A percentile compares a stretch with the other conserved stretches of the same genome.
Conservation (phyloP, 2,888 invertebrate species). For the Cheilosia urbana region DNA sequence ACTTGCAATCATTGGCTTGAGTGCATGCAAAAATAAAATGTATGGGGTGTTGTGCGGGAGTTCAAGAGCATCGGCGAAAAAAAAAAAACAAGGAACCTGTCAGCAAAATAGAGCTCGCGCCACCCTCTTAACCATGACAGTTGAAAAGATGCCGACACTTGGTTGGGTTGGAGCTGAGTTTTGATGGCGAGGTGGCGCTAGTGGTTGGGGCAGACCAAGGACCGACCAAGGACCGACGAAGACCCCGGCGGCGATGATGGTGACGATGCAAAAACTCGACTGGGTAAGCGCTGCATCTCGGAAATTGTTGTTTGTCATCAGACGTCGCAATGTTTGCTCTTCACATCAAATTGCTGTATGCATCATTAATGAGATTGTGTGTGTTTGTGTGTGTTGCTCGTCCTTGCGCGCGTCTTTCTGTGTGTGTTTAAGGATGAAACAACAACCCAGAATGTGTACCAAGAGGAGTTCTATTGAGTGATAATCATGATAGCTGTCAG, state of each 20-base stretch:
- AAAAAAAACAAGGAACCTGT: constrained; percentile 6
- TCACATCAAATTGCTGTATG: constrained; percentile 72
- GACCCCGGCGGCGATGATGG: constrained; percentile 13
- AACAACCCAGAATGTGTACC: constrained; percentile 29
- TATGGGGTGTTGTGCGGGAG: constrained; percentile 5
- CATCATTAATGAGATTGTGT: constrained; percentile 65
- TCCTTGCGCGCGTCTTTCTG: constrained; percentile 10
- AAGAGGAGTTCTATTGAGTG: constrained; percentile 54
- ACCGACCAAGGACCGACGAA: constrained; percentile 26
- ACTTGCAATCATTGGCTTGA: constrained; percentile 74
- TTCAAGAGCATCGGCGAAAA: constrained; percentile 44
- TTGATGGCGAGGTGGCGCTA: constrained; percentile 22
- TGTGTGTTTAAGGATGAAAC: constrained; percentile 34
- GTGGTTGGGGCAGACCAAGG: constrained; percentile 47
- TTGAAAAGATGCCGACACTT: constrained; percentile 66
- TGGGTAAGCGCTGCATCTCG: constrained; percentile 45
- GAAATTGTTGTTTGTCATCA: constrained; percentile 65
- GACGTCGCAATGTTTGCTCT: constrained; percentile 66
- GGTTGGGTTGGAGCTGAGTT: background rate
- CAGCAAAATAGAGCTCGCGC: constrained; percentile 55
- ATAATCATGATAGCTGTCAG: constrained; percentile 67
- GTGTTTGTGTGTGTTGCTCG: constrained; percentile 16
- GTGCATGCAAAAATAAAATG: constrained; percentile 47
- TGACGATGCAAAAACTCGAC: constrained; percentile 25
- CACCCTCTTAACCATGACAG: constrained; percentile 59